A percentile compares a stretch with the other conserved stretches of the same genome.
Conservation (phyloP, 1,140 invertebrate species). For the Hylaeus volcanicus region DNA sequence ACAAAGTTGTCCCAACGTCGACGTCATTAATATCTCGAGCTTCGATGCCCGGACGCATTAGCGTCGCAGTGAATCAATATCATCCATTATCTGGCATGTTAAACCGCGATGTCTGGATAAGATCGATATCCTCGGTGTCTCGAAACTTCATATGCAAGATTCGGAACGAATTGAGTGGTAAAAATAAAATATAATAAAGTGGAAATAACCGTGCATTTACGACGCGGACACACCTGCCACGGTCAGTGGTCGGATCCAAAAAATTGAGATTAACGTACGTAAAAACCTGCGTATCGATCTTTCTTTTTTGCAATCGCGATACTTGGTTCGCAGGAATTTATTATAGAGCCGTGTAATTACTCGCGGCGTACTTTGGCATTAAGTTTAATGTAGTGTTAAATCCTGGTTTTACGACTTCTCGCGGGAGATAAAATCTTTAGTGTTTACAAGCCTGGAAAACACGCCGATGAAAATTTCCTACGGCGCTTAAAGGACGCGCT, state of each 20-base stretch:
- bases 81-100: neutral
- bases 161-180: no score
- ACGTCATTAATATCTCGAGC: conserved; percentile 1
- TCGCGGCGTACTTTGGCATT: no score
- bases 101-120: neutral
- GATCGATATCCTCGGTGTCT: neutral
- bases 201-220: no score
- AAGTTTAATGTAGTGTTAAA: neutral
- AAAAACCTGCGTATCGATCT: no score
- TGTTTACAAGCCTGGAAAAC: neutral
- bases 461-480: neutral
- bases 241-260: no score
- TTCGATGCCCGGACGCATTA: neutral
- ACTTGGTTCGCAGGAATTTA: no score
- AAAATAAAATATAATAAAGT: no score
- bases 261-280: no score
- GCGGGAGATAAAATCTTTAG: neutral
- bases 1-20: neutral
- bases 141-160: no score
- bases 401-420: neutral
- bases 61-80: neutral
- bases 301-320: no score
- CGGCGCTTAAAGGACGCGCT: neutral
- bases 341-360: no score
- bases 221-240: no score